Conservation (phyloP, 2,113 vertebrate genomes). For the Telmatochromis sp. region DNA sequence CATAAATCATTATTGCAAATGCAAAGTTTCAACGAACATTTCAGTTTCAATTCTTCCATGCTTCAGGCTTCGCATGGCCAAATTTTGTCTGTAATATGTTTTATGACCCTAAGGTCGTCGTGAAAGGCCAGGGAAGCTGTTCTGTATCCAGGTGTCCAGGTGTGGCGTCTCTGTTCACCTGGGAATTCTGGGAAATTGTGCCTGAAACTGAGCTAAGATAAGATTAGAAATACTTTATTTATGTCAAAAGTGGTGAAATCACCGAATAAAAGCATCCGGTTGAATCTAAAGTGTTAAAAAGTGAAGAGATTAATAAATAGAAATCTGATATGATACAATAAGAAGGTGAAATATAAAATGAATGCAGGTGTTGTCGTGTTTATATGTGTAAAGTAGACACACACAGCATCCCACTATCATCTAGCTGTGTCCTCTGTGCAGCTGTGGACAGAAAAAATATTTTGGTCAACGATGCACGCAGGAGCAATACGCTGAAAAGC, state of each 20-base stretch:
- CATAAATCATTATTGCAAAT: not conserved
- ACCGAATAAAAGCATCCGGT: accelerated
- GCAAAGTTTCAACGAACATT: not conserved
- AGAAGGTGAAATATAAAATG: not conserved
- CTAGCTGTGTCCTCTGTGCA: not conserved
- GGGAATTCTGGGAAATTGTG: not conserved
- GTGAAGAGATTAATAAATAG: accelerated
- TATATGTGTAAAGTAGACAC: not conserved
- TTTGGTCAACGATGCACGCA: not conserved
- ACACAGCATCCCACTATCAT: not conserved
- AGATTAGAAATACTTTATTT: not conserved
- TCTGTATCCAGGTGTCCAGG: not conserved
- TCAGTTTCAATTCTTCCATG: accelerated
- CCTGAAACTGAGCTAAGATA: not conserved
- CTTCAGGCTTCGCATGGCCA: accelerated
- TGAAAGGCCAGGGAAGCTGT: not conserved
- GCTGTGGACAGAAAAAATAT: not conserved
- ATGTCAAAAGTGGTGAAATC: not conserved
- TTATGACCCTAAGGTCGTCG: accelerated
- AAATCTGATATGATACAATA: not conserved
- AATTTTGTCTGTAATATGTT: accelerated
- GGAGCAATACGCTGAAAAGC: not conserved
- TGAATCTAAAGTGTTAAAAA: accelerated
- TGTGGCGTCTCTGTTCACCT: not conserved
- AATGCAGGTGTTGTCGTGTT: not conserved